Base-by-base conservation (phyloP, 1,140 invertebrate genomes). In the Saccostrea echinata region DNA sequence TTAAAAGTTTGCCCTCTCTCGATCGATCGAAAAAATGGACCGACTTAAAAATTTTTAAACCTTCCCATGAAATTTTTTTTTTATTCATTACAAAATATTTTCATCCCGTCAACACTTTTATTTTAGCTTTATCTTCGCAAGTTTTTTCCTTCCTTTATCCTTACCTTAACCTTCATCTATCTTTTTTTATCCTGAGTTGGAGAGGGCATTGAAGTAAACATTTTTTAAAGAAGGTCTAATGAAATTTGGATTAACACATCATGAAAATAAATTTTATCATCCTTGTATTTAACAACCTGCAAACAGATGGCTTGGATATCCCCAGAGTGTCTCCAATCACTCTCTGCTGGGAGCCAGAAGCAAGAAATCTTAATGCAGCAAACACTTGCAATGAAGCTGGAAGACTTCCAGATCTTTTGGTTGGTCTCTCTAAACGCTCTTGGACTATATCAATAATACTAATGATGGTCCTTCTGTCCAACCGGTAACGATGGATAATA, bases 261-360 rank as follows among this genome's bases (percentile, higher is more conserved):
- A 16, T 57, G 13, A 18, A 21, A 57, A 57, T 1, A 13, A 57
- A 57, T 18, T 11, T 57, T 1, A 18, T 57, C 21, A 16, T 21
- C 13, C 13, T 57, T 57, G 55, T 57, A 57, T 57, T 57, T 57
- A 57, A 24, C 1, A 12, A 71, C 64, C 64, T 71, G 64, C 64
- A 24, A 4, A 71, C 64, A 13, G 64, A 71, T 13, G 64, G 3
- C 64, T 71, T 71, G 1, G 64, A 71, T 13, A 71, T 27, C 27
- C 64, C n/a, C 3, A 57, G 21, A 24, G n/a, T 71, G n/a, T 71
- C 64, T 12, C 24, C 24, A 30, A 27, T 71, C 64, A 71, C 9
- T 71, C 24, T 71, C 64, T 71, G 64, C 64, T 71, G 64, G 64
- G 64, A 24, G n/a, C 24, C 64, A 27, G 64, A 71, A 12, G 24